Percentiles rank a stretch among this genome's conserved stretches.
phyloP scores from a whole-genome alignment of 2,797 vertebrate species.

The Coracias cyanogaster region DNA sequence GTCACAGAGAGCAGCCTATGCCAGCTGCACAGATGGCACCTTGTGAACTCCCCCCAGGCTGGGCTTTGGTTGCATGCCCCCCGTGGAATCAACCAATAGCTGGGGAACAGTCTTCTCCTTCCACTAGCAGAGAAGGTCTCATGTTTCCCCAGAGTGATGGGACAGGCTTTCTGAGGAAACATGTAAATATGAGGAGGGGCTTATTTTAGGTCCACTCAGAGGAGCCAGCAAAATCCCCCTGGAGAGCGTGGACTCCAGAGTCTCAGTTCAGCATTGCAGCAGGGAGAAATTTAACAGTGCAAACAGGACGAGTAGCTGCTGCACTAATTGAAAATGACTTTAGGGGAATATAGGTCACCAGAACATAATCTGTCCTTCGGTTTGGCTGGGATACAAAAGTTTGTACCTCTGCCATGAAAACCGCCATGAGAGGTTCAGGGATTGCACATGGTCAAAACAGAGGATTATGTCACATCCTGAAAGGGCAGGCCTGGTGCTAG shows the following conservation, averaged over 20 bases:
- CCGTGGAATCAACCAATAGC: neutral
- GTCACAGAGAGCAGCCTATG: neutral
- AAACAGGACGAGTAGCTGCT: neutral
- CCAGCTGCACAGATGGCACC: neutral
- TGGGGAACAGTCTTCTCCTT: neutral
- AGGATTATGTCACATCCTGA: neutral
- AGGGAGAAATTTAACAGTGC: neutral
- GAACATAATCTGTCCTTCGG: neutral
- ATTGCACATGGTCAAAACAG: neutral
- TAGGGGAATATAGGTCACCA: conserved; percentile 19
- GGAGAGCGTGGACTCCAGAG: fast-evolving
- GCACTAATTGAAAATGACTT: neutral
- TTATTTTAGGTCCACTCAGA: neutral
- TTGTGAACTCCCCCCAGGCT: neutral
- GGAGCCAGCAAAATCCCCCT: neutral
- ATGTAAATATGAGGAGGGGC: neutral
- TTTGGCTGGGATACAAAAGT: neutral
- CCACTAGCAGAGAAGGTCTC: neutral
- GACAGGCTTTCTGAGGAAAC: neutral
- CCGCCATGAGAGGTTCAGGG: neutral
- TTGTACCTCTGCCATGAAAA: neutral
- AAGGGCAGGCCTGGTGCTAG: neutral
- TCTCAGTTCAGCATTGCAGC: neutral
- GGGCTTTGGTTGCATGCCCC: neutral
- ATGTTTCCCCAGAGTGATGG: neutral